Evolutionary conservation across 2,113 vertebrate genomes (phyloP).

Genomic region (Ascaphus truei): DNA sequence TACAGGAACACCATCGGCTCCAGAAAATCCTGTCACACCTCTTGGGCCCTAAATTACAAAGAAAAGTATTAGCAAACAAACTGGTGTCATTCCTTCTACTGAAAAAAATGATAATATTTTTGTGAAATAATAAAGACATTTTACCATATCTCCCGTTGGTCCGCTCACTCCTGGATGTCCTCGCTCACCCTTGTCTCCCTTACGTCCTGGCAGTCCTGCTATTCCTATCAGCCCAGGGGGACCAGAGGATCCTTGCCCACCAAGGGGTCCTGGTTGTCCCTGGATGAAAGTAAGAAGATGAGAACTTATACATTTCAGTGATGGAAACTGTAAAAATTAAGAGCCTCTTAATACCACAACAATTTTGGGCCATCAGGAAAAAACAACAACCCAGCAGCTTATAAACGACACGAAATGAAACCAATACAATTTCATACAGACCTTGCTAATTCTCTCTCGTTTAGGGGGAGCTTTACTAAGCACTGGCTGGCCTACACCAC

Average conservation of each 20-base stretch:
- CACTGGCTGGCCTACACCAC: no score
- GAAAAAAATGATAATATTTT: neutral
- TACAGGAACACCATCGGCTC: conserved; percentile 88
- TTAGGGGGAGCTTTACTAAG: no score
- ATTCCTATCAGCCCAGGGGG: conserved; percentile 77
- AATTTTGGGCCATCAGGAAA: no score
- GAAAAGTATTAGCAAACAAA: no score
- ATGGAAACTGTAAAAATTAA: neutral
- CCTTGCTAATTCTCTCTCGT: no score
- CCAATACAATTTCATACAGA: no score
- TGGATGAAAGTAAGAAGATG: conserved; percentile 48
- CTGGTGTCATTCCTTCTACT: no score
- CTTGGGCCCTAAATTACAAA: conserved; percentile 74
- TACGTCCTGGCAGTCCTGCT: conserved; percentile 76
- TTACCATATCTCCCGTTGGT: conserved; percentile 83
- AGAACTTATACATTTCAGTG: neutral
- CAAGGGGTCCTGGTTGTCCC: conserved; percentile 82
- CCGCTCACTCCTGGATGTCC: conserved; percentile 72
- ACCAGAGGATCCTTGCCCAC: conserved; percentile 73
- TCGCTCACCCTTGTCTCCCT: conserved; percentile 83
- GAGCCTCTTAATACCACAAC: no score
- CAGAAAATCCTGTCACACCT: conserved; percentile 87
- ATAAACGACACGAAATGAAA: no score
- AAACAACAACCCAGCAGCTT: no score
- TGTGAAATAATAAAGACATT: neutral